Percentiles rank a stretch among this genome's conserved stretches.
Evolutionary conservation across 2,797 vertebrate genomes (phyloP).

Genomic region (Hoplostethus mediterraneus): DNA sequence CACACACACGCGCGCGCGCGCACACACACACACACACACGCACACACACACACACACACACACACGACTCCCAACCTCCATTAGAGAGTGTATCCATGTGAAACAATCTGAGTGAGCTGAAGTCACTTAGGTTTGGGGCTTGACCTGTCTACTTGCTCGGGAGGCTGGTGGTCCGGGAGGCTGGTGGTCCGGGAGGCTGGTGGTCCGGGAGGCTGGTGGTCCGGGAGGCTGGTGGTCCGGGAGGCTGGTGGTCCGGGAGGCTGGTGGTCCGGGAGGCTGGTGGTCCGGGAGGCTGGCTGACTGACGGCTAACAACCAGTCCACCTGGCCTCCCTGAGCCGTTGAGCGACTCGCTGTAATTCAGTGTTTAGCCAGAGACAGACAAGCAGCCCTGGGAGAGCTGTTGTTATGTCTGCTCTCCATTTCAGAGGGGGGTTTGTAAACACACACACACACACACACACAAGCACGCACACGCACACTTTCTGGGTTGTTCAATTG

Average conservation of each 20-base stretch:
- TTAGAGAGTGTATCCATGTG: slow-evolving; percentile 47
- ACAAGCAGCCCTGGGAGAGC: slow-evolving; percentile 27
- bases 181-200: neutral
- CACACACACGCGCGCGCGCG: neutral
- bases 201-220: slow-evolving; percentile 13
- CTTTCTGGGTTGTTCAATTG: too few species aligned
- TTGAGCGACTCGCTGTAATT: neutral
- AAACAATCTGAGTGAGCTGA: slow-evolving; percentile 26
- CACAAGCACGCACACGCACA: slow-evolving; percentile 9
- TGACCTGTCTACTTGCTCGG: slow-evolving; percentile 5
- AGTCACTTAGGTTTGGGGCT: slow-evolving; percentile 17
- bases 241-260: neutral
- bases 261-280: neutral
- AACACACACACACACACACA: slow-evolving; percentile 24
- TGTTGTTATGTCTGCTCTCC: slow-evolving; percentile 7
- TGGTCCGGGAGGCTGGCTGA: slow-evolving; percentile 12
- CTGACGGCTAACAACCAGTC: slow-evolving; percentile 7
- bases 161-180: slow-evolving; percentile 1
- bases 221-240: neutral
- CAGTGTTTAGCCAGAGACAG: slow-evolving; percentile 16
- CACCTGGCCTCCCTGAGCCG: neutral
- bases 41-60: neutral
- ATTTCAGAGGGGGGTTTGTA: slow-evolving; percentile 14
- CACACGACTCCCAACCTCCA: slow-evolving; percentile 27
- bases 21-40: neutral